Base-by-base conservation (phyloP, 2,888 invertebrate genomes). In the Chalcosyrphus nemorum region DNA sequence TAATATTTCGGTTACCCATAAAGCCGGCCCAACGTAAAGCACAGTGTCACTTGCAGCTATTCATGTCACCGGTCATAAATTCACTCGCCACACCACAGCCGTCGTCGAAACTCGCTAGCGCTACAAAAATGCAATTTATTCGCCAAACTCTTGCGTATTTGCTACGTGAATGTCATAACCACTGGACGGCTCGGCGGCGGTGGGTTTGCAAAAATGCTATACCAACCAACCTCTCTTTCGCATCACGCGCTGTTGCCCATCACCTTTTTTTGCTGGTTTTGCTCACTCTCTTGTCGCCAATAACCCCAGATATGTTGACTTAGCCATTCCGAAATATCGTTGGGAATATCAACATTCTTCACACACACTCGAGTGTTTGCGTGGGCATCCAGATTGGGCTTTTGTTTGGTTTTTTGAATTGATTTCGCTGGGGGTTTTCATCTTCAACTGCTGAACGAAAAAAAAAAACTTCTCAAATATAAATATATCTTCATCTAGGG, bases 401-500 rank as follows among this genome's bases (percentile, higher is more conserved):
- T 54, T 27, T 54, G 54, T 54, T 29, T 1, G 21, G n/a, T n/a
- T 13, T 17, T n/a, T 47, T 47, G 45, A 45, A 45, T 45, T 24
- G 27, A 50, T 27, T 27, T 21, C 45, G 21, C n/a, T 35, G 9
- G 54, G 5, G 9, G n/a, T n/a, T 24, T 38, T 35, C 56, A 56
- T 56, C 35, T 17, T 35, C 19, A 56, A 13, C 24, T 52, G 35
- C 6, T n/a, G n/a, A 4, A 17, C 11, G 32, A 19, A 11, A 17
- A 29, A 54, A 19, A 11, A 17, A 29, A 54, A 54, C 47, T 47
- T 47, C 21, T 47, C 3, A 9, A 21, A 24, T 13, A 29, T 68
- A 29, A n/a, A 54, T 15, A 29, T 68, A 29, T 68, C 29, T 56
- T 27, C 50, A 43, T 52, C 65, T 32, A 5, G n/a, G 15, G 35